phyloP scores from a whole-genome alignment of 2,888 invertebrate species.

The Octodonta nipae region DNA sequence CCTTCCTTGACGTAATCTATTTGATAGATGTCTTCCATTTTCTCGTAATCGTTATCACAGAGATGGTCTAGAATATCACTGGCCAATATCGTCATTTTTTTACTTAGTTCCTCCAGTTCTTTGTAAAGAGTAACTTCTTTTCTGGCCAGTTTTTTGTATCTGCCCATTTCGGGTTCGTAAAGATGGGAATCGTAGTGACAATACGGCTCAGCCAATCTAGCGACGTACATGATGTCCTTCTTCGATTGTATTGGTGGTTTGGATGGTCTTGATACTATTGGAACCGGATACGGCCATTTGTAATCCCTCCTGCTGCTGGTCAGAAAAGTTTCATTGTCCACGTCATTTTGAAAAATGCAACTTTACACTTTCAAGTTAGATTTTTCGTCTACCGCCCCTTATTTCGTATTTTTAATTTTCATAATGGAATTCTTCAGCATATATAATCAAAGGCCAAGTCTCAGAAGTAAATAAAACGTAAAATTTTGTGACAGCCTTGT shows the following conservation, averaged over 20 bases:
- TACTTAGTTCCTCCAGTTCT: slow-evolving; percentile 40
- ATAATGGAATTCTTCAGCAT: slow-evolving; percentile 9
- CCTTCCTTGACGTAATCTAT: slow-evolving; percentile 48
- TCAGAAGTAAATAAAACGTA: slow-evolving; percentile 19
- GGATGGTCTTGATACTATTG: slow-evolving; percentile 43
- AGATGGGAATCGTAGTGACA: slow-evolving; percentile 52
- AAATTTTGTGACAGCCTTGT: slow-evolving; percentile 28
- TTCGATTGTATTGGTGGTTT: slow-evolving; percentile 44
- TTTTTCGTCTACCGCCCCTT: too few relatives aligned
- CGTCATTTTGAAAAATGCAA: too few relatives aligned
- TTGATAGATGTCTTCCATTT: slow-evolving; percentile 50
- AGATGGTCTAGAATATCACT: slow-evolving; percentile 51
- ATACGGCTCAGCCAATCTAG: slow-evolving; percentile 45
- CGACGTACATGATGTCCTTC: slow-evolving; percentile 36
- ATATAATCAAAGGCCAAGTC: slow-evolving; percentile 14
- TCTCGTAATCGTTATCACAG: slow-evolving; percentile 47
- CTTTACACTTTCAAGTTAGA: too few relatives aligned
- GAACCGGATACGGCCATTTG: slow-evolving; percentile 48
- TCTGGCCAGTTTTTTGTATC: slow-evolving; percentile 47
- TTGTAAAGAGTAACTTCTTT: slow-evolving; percentile 46
- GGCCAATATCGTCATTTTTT: slow-evolving; percentile 43
- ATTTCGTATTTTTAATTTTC: too few relatives aligned
- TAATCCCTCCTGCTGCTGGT: slow-evolving; percentile 41
- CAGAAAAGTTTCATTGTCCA: slow-evolving; percentile 34
- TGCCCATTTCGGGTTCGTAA: slow-evolving; percentile 45